phyloP scores from a whole-genome alignment of 2,113 vertebrate genomes.

The Crotophaga sulcirostris region DNA sequence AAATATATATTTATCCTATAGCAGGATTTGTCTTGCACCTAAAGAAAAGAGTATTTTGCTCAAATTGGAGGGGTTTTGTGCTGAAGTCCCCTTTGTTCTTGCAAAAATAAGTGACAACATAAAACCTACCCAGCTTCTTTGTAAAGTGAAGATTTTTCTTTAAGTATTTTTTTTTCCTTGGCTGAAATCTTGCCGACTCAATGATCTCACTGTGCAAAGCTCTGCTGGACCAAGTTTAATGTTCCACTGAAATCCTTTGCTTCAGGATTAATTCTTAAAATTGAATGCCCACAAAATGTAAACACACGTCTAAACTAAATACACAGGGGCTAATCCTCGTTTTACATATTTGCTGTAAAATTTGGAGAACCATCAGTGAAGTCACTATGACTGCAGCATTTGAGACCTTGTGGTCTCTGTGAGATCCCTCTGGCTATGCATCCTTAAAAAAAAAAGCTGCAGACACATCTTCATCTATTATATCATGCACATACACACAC shows the following conservation, averaged over 20 bases:
- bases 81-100: background rate
- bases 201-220: background rate
- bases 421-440: background rate
- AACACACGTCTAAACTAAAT: background rate
- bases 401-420: background rate
- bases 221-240: background rate
- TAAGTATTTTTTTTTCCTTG: background rate
- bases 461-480: background rate
- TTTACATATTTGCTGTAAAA: background rate
- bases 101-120: background rate
- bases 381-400: background rate
- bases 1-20: background rate
- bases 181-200: background rate
- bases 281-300: background rate
- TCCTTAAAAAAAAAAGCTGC: background rate
- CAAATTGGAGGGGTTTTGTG: accelerated
- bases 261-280: background rate
- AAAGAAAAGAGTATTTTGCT: background rate
- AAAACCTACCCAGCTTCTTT: background rate
- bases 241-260: background rate
- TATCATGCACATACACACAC: no score
- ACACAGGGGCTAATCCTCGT: background rate
- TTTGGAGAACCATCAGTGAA: background rate
- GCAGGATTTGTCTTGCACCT: background rate
- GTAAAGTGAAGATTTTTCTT: background rate